Base-by-base conservation (phyloP, 2,113 vertebrate species). In the Leptobrachium ailaonicum region DNA sequence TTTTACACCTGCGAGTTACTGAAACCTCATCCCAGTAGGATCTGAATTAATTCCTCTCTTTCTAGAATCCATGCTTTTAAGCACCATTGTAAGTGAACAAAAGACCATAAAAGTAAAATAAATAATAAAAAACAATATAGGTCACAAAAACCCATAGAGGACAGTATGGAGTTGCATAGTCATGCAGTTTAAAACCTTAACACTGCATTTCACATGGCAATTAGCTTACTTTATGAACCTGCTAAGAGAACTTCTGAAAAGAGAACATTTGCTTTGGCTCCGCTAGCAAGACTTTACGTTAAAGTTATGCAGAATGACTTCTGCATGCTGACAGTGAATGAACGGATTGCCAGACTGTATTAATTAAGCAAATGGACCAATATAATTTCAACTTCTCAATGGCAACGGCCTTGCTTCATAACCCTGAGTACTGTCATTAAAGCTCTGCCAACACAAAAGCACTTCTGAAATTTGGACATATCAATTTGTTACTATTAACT, bases 201-300 rank as follows among this genome's bases (percentile, higher is more conserved):
- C 70, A 66, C 43, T 43, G 70, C 71, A 73, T 60, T 56, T 75
- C 67, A 66, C 53, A 69, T 68, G 10, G 45, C 67, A 74, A 74
- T 79, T 77, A 60, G 45, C 45, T 71, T 56, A 66, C 60, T 79
- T 82, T 73, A 73, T 72, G 71, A 67, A 53, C 71, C 20, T 82
- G 80, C 68, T 32, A 83, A 41, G 32, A 1, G 64, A 83, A 69
- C 0, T 6, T 56, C 58, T 64, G 2, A 71, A 75, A 45, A 68
- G 71, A 67, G 63, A 68, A 67, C 63, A 73, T 80, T 80, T 80
- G 62, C 71, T 73, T 67, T 80, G 71, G 47, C 63, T 80, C 53
- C 41, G 66, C 47, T 73, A 68, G 47, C 41, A 67, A 60, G 54
- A 71, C 47, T 41, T 80, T 58, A 50, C 42, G 20, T 41, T 54